phyloP scores from a whole-genome alignment of 2,888 invertebrate genomes.

The Lithodes maja region DNA sequence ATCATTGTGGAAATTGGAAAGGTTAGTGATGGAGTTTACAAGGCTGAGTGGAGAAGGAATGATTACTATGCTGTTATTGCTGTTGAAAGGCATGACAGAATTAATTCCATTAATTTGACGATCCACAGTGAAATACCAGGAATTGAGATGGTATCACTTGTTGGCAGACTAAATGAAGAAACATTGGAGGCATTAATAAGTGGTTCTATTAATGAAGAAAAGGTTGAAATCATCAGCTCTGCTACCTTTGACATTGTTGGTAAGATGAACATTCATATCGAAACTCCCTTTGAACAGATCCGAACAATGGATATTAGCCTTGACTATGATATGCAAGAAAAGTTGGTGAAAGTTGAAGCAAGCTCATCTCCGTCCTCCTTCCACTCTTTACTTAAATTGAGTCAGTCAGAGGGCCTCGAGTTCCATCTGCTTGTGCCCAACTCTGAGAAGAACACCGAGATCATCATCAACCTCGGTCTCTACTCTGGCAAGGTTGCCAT shows the following conservation, averaged over 20 bases:
- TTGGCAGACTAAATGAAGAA: conserved; percentile 55
- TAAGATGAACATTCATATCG: conserved; percentile 36
- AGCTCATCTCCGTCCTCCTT: conserved; percentile 50
- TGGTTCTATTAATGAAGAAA: conserved; percentile 46
- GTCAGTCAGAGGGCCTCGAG: conserved; percentile 4
- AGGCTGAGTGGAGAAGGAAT: conserved; percentile 51
- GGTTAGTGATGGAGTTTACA: conserved; percentile 21
- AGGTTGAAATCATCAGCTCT: neutral
- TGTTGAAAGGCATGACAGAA: conserved; percentile 13
- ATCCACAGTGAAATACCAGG: conserved; percentile 56
- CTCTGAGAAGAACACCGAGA: conserved; percentile 50
- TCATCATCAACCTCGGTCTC: conserved; percentile 30
- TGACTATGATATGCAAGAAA: conserved; percentile 30
- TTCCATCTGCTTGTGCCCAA: conserved; percentile 59
- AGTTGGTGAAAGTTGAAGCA: conserved; percentile 42
- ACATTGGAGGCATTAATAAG: conserved; percentile 44
- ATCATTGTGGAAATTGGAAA: conserved; percentile 48
- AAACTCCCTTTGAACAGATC: conserved; percentile 32
- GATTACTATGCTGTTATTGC: conserved; percentile 31
- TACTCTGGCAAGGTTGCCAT: conserved; percentile 41
- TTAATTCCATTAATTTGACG: conserved; percentile 30
- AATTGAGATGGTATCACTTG: conserved; percentile 48
- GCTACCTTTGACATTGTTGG: conserved; percentile 33
- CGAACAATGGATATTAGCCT: conserved; percentile 32
- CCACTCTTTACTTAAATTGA: conserved; percentile 38